phyloP scores from a whole-genome alignment of 2,113 vertebrate species.

The cat (Felis catus) region DNA sequence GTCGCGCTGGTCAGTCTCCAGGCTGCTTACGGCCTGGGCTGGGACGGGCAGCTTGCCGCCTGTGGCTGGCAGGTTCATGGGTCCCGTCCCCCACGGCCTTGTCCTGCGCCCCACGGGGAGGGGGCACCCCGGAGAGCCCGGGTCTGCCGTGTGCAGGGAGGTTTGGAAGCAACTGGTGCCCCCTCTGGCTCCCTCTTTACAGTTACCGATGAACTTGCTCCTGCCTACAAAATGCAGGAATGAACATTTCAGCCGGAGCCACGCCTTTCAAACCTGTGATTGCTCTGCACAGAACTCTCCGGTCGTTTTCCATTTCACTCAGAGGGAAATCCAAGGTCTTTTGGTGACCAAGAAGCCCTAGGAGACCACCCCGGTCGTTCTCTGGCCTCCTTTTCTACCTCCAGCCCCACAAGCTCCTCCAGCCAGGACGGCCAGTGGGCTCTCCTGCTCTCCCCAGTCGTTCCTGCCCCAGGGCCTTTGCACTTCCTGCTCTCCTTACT shows the following conservation, averaged over 20 bases:
- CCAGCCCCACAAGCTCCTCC: background rate
- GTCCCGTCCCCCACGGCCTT: background rate
- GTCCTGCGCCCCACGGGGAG: background rate
- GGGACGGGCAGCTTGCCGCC: background rate
- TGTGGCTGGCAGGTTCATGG: background rate
- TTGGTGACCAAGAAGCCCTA: background rate
- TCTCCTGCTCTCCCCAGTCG: background rate
- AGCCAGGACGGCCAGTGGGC: background rate
- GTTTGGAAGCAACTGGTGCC: background rate
- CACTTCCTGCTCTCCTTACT: fast-evolving
- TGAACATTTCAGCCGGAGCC: background rate
- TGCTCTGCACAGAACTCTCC: background rate
- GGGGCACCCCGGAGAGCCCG: background rate
- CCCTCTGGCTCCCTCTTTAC: background rate
- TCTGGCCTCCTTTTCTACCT: background rate
- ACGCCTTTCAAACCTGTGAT: background rate
- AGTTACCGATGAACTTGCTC: too few relatives aligned
- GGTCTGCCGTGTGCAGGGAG: too few relatives aligned
- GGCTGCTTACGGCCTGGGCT: background rate
- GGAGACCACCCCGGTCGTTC: background rate
- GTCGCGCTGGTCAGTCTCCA: too few relatives aligned
- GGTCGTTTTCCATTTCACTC: background rate
- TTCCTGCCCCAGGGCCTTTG: background rate
- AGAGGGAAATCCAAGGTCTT: background rate
- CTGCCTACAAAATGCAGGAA: background rate